phyloP scores from a whole-genome alignment of 2,113 vertebrate genomes.

The Petromus typicus region DNA sequence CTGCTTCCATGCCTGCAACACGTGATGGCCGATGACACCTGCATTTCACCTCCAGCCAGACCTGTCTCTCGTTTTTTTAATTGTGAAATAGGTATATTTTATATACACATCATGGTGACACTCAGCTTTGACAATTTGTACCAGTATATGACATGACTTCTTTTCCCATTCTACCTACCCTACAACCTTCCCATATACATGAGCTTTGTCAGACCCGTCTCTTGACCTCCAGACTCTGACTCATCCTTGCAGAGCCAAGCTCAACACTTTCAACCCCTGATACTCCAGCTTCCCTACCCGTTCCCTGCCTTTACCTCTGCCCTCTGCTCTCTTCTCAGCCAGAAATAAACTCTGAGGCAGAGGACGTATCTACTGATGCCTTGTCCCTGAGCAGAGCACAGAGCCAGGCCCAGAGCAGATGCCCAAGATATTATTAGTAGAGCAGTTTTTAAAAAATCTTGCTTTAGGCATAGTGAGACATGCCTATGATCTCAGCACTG shows the following conservation, averaged over 20 bases:
- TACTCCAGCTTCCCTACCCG: too few species aligned
- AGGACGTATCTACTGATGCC: background rate
- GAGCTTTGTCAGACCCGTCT: background rate
- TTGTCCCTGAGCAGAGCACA: background rate
- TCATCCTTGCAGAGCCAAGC: background rate
- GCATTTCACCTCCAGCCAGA: background rate
- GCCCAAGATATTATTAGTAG: background rate
- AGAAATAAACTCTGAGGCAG: background rate
- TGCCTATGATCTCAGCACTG: background rate
- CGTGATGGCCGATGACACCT: rapidly evolving
- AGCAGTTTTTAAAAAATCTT: background rate
- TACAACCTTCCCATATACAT: too few species aligned
- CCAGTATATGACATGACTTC: too few species aligned
- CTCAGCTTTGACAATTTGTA: too few species aligned
- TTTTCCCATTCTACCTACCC: too few species aligned
- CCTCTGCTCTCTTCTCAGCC: too few species aligned
- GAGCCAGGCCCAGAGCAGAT: background rate
- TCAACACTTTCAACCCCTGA: background rate
- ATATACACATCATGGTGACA: too few species aligned
- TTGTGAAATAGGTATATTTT: too few species aligned
- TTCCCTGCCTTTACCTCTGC: background rate
- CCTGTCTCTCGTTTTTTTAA: too few species aligned
- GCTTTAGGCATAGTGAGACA: background rate
- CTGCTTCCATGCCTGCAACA: too few species aligned
- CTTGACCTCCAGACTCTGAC: background rate